Evolutionary conservation across 2,113 vertebrate species (phyloP), one percentile per base, ranked within the genome.

Genomic region (Lampris megalopsis): DNA sequence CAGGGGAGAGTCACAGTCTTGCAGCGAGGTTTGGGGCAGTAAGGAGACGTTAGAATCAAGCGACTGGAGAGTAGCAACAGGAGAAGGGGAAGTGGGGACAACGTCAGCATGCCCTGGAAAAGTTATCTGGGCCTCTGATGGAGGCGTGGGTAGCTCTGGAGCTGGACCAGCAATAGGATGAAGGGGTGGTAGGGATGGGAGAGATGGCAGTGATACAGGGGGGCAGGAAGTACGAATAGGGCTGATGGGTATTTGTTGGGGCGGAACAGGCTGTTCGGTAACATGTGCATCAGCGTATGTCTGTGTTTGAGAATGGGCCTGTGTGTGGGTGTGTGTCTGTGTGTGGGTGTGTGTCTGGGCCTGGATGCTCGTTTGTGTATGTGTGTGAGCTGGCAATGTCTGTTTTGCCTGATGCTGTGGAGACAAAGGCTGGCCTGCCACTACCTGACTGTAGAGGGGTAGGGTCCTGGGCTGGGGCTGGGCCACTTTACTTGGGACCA

Each of bases 1-100:
- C 86, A 93, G 90, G 86, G 91, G 85, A 87, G 92, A 86, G 74
- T 94, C 94, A 92, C 91, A 90, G 86, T 94, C 93, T 93, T 92
- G 90, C 80, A 93, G 89, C 72, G 84, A 91, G 87, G 88, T 85
- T 88, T 88, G 84, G 91, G 92, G 77, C 77, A 92, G 88, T 82
- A 84, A 87, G 80, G 91, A 90, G 75, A 81, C 81, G 84, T 94
- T 93, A 94, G 85, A 91, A 58, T 91, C 91, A 89, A 92, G 88
- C 85, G 77, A 42, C 87, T 92, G 91, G 80, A 88, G 89, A 86
- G 89, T 50, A 88, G 89, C 47, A 43, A 86, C 84, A 88, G 93
- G 82, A 40, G 84, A 79, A 80, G 91, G 86, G 81, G 92, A 92
- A 86, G 88, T 76, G 71, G 82, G 90, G 57, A 86, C 78, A 86